Base-by-base conservation (phyloP, 92 coral and sea anemone species). In the Epizoanthus illoricatus region DNA sequence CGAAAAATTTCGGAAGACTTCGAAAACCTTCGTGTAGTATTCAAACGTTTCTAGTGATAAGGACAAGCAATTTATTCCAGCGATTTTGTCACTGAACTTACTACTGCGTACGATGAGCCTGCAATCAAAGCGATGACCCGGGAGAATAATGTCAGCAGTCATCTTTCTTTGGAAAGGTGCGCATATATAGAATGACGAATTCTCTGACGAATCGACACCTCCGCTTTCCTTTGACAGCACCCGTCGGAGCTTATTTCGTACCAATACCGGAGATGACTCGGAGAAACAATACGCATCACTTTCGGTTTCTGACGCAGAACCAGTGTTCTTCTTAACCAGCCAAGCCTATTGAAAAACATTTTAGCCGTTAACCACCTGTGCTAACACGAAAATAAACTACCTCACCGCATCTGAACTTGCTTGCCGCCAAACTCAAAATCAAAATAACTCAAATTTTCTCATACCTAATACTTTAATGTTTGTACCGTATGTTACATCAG, bases 41-140 rank as follows among this genome's bases (percentile, higher is more conserved):
- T 28, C 36, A 28, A 28, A 28, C 36, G 36, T 28, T 28, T 28
- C 36, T 52, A 52, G 15, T 11, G 10, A 52, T 9, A 9, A 52
- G 13, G 56, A 9, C 10, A 52, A 13, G 56, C 10, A 10, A 52
- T 52, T 3, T 10, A 52, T 52, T 52, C 12, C 15, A 0, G 15
- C 56, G 2, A 11, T 11, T 52, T 10, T 11, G 9, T 2, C 11
- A 9, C 56, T 52, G 10, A 9, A 78, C 82, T 78, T 78, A 78
- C 82, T 63, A 23, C 59, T 78, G 47, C 82, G 82, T 17, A 78
- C 39, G 54, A 78, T 15, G 56, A 78, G 82, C 71, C 61, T 63
- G 71, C 82, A 78, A 41, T 78, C 82, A 78, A 78, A 78, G 36
- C 82, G 82, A 42, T 78, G 33, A 42, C 82, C 71, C 6, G 82